These are phyloP conservation scores for Cerceris rybyensis DNA, from an alignment of 2,888 invertebrate species.

Conservation along the genomic window DNA sequence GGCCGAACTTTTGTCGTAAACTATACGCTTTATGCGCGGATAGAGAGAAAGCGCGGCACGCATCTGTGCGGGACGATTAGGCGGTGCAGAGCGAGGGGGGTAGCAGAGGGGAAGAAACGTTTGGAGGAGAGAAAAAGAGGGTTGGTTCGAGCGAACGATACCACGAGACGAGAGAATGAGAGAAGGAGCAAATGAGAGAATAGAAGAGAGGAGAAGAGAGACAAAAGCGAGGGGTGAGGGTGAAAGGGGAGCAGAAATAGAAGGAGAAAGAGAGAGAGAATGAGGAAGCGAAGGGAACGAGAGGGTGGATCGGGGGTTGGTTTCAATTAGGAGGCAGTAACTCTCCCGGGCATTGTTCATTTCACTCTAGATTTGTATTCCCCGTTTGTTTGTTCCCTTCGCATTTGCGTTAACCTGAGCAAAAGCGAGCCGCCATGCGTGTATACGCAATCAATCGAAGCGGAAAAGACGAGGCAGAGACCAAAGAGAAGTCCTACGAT, in stretches of 20 bases:
- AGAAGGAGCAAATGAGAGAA: constrained; percentile 31
- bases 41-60: constrained; percentile 72
- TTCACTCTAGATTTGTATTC: constrained; percentile 81
- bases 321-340: constrained; percentile 82
- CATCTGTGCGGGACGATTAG: constrained; percentile 80
- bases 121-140: constrained; percentile 21
- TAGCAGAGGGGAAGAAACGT: constrained; percentile 1
- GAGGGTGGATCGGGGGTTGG: constrained; percentile 72
- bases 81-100: constrained; percentile 59
- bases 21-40: constrained; percentile 70
- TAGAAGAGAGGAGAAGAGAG: constrained; percentile 43
- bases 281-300: constrained; percentile 50
- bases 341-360: constrained; percentile 81
- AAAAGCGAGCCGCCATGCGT: constrained; percentile 68
- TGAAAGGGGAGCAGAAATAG: constrained; percentile 13
- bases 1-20: constrained; percentile 70
- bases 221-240: neutral
- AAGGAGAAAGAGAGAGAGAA: constrained; percentile 54
- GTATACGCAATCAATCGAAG: constrained; percentile 62
- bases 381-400: constrained; percentile 76
- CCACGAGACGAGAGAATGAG: constrained; percentile 23
- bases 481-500: constrained; percentile 45
- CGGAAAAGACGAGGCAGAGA: constrained; percentile 58
- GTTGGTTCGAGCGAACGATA: constrained; percentile 11
- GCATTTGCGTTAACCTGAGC: constrained; percentile 69